Conservation (phyloP, 1,140 invertebrate species). For the Aleiodes sp. region DNA sequence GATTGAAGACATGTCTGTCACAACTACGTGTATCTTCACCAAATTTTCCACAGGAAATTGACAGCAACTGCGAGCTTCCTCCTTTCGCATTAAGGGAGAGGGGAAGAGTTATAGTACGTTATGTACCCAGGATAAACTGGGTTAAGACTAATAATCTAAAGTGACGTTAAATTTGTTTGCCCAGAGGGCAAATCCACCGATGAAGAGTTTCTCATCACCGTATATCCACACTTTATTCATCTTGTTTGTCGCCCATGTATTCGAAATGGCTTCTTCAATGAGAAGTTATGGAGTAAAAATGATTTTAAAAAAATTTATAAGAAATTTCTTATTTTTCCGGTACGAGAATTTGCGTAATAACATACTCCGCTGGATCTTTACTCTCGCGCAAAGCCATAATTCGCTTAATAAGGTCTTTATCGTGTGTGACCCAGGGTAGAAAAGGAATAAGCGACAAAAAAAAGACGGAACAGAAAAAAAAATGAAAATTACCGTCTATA, state of each 20-base stretch:
- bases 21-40: conserved; percentile 21
- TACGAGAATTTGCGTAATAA: conserved; percentile 11
- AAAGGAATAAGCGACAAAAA: conserved; percentile 13
- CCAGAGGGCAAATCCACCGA: conserved; percentile 16
- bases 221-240: no score
- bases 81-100: not conserved
- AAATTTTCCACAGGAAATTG: conserved; percentile 34
- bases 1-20: not conserved
- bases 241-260: no score
- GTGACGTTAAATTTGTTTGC: conserved; percentile 32
- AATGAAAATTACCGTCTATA: conserved; percentile 22
- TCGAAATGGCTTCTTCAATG: not conserved
- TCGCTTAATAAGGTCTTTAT: conserved; percentile 48
- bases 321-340: no score
- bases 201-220: not conserved
- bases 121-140: conserved; percentile 19
- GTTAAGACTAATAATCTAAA: conserved; percentile 30
- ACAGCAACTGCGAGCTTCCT: conserved; percentile 31
- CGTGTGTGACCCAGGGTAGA: conserved; percentile 40
- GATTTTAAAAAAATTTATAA: not conserved
- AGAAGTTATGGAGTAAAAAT: not conserved
- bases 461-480: conserved; percentile 14
- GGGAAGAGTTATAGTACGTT: not conserved
- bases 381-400: conserved; percentile 38
- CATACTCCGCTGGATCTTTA: not conserved